Evolutionary conservation across 2,113 vertebrate species (phyloP).

Genomic region (Triplophysa siluroides): DNA sequence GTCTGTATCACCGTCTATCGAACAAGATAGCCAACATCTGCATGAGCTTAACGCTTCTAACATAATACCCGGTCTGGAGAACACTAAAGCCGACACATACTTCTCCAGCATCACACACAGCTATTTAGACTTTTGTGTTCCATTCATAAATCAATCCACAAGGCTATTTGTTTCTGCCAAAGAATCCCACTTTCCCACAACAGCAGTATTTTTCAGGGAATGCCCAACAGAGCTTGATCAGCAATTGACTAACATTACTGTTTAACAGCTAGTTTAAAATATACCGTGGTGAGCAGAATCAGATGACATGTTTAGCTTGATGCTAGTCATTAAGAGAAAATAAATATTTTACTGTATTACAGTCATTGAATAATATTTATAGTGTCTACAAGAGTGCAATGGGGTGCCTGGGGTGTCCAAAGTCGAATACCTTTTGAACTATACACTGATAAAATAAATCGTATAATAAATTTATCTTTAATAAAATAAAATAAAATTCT

Average conservation of each 20-base stretch:
- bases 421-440: background rate
- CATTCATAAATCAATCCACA: background rate
- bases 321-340: too few species aligned
- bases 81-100: background rate
- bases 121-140: background rate
- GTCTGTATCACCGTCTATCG: background rate
- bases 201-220: constrained; percentile 29
- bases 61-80: background rate
- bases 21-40: background rate
- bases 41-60: background rate
- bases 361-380: too few species aligned
- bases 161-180: background rate
- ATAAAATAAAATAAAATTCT: too few species aligned
- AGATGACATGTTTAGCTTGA: constrained; percentile 7
- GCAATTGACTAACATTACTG: constrained; percentile 33
- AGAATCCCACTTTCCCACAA: constrained; percentile 12
- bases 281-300: constrained; percentile 46
- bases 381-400: too few species aligned
- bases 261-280: constrained; percentile 40
- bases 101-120: background rate
- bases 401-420: background rate
- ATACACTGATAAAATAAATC: too few species aligned
- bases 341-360: too few species aligned
- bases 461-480: too few species aligned
- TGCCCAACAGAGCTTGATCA: background rate